Evolutionary conservation across 2,888 invertebrate genomes (phyloP).

Genomic region (Anthophora plumipes): DNA sequence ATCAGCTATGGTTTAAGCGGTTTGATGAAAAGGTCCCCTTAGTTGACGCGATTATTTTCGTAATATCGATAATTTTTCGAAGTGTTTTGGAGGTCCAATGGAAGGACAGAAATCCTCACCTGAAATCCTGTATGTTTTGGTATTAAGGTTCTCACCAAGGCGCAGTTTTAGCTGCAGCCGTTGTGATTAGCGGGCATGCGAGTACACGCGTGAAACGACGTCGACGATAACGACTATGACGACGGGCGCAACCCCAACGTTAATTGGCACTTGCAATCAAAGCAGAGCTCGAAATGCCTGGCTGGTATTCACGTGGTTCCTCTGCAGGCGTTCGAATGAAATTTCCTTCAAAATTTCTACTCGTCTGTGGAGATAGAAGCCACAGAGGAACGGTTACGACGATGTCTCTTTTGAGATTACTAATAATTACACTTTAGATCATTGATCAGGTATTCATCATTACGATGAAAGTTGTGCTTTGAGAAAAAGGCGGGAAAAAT

Average conservation of each 20-base stretch:
- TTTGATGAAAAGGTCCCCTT: no score
- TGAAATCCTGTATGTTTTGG: slow-evolving; percentile 28
- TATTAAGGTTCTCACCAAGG: slow-evolving; percentile 11
- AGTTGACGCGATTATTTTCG: no score
- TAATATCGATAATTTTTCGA: neutral
- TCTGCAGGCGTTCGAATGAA: slow-evolving; percentile 37
- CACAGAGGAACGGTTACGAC: neutral
- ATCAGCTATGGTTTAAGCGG: no score
- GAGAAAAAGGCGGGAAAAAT: no score
- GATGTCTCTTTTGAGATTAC: neutral
- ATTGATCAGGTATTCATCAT: neutral
- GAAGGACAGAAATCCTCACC: neutral
- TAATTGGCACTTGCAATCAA: slow-evolving; percentile 63
- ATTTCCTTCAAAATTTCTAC: slow-evolving; percentile 38
- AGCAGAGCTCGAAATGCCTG: slow-evolving; percentile 56
- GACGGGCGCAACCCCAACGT: slow-evolving; percentile 52
- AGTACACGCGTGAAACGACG: slow-evolving; percentile 53
- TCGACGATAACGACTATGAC: slow-evolving; percentile 52
- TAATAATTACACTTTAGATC: neutral
- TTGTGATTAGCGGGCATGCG: slow-evolving; percentile 58
- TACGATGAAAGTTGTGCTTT: neutral
- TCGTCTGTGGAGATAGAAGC: neutral
- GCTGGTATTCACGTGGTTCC: slow-evolving; percentile 34
- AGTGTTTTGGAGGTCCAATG: neutral
- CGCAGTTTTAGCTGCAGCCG: slow-evolving; percentile 32